Conservation (phyloP, 2,113 vertebrate species). For the Laterallus jamaicensis region DNA sequence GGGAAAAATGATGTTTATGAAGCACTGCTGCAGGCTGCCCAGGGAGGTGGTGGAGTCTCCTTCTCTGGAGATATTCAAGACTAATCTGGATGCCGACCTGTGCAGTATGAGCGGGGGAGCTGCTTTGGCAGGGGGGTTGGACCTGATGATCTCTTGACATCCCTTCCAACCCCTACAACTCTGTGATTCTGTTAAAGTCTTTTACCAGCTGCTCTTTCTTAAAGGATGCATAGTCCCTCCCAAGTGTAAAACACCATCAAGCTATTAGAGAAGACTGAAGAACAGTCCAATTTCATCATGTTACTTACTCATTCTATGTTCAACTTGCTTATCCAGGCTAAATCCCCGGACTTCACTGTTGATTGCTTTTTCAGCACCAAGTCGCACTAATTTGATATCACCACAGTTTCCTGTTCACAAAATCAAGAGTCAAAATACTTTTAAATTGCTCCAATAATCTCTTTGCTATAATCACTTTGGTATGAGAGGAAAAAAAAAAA, state of each 20-base stretch:
- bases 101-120: no score
- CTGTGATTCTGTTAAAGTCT: neutral
- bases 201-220: neutral
- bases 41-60: no score
- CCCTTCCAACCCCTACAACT: no score
- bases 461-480: neutral
- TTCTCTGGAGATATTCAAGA: no score
- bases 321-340: constrained; percentile 84
- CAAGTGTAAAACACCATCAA: neutral
- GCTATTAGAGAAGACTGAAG: neutral
- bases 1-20: neutral
- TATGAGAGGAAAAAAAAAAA: neutral
- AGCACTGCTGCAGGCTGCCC: neutral
- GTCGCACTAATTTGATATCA: constrained; percentile 85
- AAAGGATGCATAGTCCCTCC: neutral
- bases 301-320: constrained; percentile 82
- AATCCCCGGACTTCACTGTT: constrained; percentile 77
- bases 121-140: no score
- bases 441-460: neutral
- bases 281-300: neutral
- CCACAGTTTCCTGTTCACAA: constrained; percentile 84
- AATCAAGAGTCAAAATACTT: neutral
- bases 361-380: constrained; percentile 84
- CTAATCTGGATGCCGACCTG: no score
- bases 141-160: no score